A percentile compares a stretch with the other conserved stretches of the same genome.
Evolutionary conservation across 2,113 vertebrate genomes (phyloP).

Genomic region (Megalops atlanticus): DNA sequence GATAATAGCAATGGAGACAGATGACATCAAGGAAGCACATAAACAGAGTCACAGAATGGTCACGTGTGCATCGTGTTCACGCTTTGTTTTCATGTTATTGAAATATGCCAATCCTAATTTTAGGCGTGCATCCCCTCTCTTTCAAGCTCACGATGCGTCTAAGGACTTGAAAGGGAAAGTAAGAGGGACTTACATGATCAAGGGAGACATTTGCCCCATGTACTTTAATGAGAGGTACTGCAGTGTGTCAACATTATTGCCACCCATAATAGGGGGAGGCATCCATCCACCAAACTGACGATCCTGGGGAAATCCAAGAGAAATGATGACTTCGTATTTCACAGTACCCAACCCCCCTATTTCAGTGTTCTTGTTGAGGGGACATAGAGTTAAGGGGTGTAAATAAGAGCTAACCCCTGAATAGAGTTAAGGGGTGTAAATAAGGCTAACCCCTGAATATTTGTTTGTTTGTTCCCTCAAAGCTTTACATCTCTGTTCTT

Average conservation of each 20-base stretch:
- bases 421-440: not conserved
- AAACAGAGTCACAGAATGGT: not conserved
- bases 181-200: not conserved
- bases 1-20: not conserved
- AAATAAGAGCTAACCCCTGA: too few relatives aligned
- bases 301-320: conserved; percentile 9
- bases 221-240: conserved; percentile 4
- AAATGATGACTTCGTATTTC: conserved; percentile 16
- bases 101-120: not conserved
- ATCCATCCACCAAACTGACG: not conserved
- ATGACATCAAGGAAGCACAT: not conserved
- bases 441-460: too few relatives aligned
- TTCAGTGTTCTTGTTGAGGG: not conserved
- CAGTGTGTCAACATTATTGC: conserved; percentile 3
- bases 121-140: not conserved
- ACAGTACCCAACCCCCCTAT: not conserved
- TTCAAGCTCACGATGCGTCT: not conserved
- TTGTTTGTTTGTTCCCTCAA: too few relatives aligned
- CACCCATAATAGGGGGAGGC: not conserved
- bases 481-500: too few relatives aligned
- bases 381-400: not conserved
- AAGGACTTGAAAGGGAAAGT: not conserved
- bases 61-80: too few relatives aligned
- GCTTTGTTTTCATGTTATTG: too few relatives aligned
- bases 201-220: not conserved